These are phyloP conservation scores for Meteorus sp. DNA, from an alignment of 1,140 invertebrate genomes.

Conservation along the genomic window DNA sequence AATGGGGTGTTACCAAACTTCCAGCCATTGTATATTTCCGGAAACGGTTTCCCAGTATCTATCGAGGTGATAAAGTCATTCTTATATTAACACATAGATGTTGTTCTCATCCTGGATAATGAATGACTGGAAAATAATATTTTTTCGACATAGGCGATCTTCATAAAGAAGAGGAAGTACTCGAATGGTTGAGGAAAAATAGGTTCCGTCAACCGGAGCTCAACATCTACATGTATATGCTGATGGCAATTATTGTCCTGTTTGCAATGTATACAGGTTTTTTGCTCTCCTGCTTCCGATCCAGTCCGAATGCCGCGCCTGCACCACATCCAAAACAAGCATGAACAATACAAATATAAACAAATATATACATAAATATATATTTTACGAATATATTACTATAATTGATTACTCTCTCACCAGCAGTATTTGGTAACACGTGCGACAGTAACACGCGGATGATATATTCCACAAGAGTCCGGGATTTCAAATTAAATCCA, in stretches of 20 bases:
- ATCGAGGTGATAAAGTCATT: slow-evolving; percentile 70
- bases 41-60: slow-evolving; percentile 93
- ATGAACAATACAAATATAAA: slow-evolving; percentile 47
- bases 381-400: not conserved
- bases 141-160: too few relatives aligned
- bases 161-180: slow-evolving; percentile 81
- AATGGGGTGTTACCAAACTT: slow-evolving; percentile 92
- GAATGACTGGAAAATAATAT: too few relatives aligned
- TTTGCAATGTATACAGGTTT: slow-evolving; percentile 91
- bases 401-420: slow-evolving; percentile 11
- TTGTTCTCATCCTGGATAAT: too few relatives aligned
- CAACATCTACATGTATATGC: slow-evolving; percentile 92
- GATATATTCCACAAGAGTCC: too few relatives aligned
- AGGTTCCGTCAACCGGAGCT: slow-evolving; percentile 90
- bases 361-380: too few relatives aligned
- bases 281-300: slow-evolving; percentile 85
- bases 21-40: slow-evolving; percentile 92
- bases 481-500: slow-evolving; percentile 4
- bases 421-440: slow-evolving; percentile 23
- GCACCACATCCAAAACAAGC: slow-evolving; percentile 67
- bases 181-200: slow-evolving; percentile 92
- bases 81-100: not conserved
- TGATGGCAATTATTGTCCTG: slow-evolving; percentile 80
- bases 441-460: slow-evolving; percentile 1
- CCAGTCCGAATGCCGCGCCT: slow-evolving; percentile 60